These are phyloP conservation scores for Ellobius talpinus DNA, from an alignment of 2,113 vertebrate genomes.

Conservation along the genomic window DNA sequence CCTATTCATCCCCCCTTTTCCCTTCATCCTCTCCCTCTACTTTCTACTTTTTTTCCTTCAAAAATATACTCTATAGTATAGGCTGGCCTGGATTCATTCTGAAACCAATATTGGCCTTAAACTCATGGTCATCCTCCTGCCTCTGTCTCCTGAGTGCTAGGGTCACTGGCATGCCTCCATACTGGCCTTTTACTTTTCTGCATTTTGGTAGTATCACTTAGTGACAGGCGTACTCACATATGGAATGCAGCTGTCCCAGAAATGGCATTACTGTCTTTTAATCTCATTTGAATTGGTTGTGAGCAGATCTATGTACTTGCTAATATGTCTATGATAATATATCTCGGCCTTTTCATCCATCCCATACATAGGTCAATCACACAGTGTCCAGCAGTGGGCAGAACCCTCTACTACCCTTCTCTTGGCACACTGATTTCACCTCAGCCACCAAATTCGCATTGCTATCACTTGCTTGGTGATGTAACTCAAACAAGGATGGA, in stretches of 20 bases:
- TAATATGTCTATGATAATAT: background rate
- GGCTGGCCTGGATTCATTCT: background rate
- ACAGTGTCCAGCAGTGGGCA: background rate
- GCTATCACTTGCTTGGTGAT: background rate
- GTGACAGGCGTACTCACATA: accelerated
- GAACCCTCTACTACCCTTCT: accelerated
- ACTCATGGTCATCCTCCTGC: background rate
- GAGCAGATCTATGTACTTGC: background rate
- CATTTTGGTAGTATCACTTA: background rate
- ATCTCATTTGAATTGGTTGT: background rate
- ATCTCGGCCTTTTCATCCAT: background rate
- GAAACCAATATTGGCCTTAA: background rate
- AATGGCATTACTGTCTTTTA: background rate
- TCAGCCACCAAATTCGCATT: background rate
- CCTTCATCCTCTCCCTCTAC: too few relatives aligned
- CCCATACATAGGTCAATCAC: background rate
- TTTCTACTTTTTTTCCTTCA: background rate
- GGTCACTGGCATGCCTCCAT: too few relatives aligned
- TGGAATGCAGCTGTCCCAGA: background rate
- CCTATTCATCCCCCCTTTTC: background rate
- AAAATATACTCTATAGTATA: background rate
- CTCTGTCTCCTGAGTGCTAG: background rate
- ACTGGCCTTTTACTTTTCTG: background rate
- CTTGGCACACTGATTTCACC: background rate
- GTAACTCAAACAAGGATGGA: background rate